Evolutionary conservation across 2,113 vertebrate species (phyloP).

Genomic region (Stomatorhinus ivindoensis): DNA sequence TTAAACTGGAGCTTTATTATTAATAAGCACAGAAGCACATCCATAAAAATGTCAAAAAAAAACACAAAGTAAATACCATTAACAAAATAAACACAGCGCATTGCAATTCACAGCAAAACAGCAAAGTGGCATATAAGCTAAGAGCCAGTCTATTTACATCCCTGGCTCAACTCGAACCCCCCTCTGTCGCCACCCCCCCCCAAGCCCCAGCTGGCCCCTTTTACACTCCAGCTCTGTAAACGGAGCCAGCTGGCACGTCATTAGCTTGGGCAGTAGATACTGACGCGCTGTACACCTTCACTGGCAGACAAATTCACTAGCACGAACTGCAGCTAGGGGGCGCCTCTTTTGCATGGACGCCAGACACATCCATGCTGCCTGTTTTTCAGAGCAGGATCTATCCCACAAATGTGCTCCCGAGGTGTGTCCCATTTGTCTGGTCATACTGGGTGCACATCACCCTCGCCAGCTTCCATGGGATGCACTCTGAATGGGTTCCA

Average conservation of each 20-base stretch:
- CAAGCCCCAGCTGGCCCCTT: neutral
- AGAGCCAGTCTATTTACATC: neutral
- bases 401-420: neutral
- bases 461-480: neutral
- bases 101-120: neutral
- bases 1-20: neutral
- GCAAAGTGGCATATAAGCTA: neutral
- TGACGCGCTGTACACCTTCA: neutral
- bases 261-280: neutral
- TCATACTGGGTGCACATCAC: neutral
- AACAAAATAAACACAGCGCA: neutral
- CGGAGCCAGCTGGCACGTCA: conserved; percentile 1
- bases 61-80: neutral
- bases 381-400: neutral
- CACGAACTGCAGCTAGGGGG: neutral
- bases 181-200: neutral
- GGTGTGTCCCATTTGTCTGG: neutral
- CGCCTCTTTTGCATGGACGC: neutral
- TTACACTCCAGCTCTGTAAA: neutral
- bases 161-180: neutral
- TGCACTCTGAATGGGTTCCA: neutral
- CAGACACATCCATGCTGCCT: neutral
- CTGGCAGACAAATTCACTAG: neutral
- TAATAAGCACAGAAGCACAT: neutral
- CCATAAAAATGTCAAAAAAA: neutral